Evolutionary conservation across 2,113 vertebrate genomes (phyloP).

Genomic region (Hemiprocne comata): DNA sequence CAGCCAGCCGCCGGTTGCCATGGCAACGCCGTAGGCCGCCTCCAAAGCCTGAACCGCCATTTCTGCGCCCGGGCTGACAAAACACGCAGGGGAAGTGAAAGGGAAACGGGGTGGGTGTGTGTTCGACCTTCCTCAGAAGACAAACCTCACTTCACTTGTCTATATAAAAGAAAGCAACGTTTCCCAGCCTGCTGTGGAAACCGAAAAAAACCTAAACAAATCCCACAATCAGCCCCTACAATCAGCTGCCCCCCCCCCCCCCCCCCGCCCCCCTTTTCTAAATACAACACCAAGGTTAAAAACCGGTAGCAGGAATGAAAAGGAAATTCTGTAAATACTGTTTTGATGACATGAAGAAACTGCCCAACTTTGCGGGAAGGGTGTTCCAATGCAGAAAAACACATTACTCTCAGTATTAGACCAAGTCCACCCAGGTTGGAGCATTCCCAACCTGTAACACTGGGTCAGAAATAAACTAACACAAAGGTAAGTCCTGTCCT

Average conservation of each 20-base stretch:
- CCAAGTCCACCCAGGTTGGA: background rate
- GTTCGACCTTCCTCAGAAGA: background rate
- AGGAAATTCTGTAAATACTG: background rate
- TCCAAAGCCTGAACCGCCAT: slow-evolving; percentile 78
- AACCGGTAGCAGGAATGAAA: background rate
- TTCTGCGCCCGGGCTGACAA: slow-evolving; percentile 68
- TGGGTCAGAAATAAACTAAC: background rate
- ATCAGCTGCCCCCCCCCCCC: too few species aligned
- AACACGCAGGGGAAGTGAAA: slow-evolving; percentile 43
- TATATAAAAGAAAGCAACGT: background rate
- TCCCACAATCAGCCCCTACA: too few species aligned
- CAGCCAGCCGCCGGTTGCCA: slow-evolving; percentile 79
- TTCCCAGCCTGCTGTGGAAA: background rate
- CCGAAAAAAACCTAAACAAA: too few species aligned
- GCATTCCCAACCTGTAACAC: background rate
- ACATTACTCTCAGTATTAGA: accelerated
- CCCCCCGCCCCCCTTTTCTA: background rate
- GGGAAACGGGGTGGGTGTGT: background rate
- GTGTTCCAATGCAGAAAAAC: background rate
- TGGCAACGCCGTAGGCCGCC: slow-evolving; percentile 83
- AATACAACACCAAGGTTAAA: background rate
- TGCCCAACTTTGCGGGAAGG: background rate
- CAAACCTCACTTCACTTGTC: background rate
- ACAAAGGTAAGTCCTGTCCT: background rate
- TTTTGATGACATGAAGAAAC: background rate